Base-by-base conservation (phyloP, 92 coral and sea anemone species). In the Chrysogorgia sp. region DNA sequence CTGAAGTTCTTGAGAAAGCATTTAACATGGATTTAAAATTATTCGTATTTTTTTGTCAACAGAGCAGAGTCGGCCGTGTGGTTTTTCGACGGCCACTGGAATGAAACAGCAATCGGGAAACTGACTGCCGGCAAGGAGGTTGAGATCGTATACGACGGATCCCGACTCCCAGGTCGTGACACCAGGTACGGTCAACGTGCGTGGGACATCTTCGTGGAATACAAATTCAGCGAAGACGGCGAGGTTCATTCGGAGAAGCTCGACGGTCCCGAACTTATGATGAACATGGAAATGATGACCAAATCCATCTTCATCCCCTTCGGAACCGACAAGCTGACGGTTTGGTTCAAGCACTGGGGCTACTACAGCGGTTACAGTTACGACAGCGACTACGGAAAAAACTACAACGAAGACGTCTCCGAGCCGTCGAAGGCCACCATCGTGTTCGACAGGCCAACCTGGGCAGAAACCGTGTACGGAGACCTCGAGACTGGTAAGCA, bases 311-410 rank as follows among this genome's bases (percentile, higher is more conserved):
- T 45, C 57, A 41, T 67, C n/a, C 74, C 56, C 10, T 40, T n/a
- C 30, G 57, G n/a, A 3, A 13, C 56, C 15, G 12, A 24, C 2
- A 40, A 20, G 14, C 22, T 67, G 56, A 41, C 34, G 33, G 24
- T 43, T 31, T 67, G 74, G 74, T 67, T 67, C 56, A 67, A 67
- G 14, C 31, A 7, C 29, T 45, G 2, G 53, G 57, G 34, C 10
- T 0, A 40, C 0, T n/a, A 12, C 3, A 45, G 34, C 15, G 32
- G 15, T 5, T 1, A 40, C 34, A 1, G 12, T 9, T 67, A 20
- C 1, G 74, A 67, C 74, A 67, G 74, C 45, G 56, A 67, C 57
- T 67, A 67, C 26, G 74, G 74, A 23, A 40, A 67, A 6, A 67
- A 67, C 57, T 67, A 67, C 17, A 17, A 26, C 8, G 1, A n/a